Base-by-base conservation (phyloP, 2,888 invertebrate species). In the Ectobius pallidus region DNA sequence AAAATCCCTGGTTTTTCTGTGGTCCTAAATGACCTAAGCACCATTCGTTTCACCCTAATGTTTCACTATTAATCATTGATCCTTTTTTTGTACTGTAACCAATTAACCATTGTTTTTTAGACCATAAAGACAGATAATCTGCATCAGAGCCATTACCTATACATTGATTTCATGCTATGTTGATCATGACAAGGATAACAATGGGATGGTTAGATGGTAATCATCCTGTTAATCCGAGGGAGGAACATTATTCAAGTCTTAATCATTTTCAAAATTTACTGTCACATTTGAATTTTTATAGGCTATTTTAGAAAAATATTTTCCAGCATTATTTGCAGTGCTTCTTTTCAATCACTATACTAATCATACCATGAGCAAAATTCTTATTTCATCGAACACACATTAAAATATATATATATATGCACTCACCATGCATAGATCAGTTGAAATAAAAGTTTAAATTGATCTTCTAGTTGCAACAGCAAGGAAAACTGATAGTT, bases 341-440 rank as follows among this genome's bases (percentile, higher is more conserved):
- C 49, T 49, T 49, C 49, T 49, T 49, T 49, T 49, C 14, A 49
- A n/a, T n/a, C n/a, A n/a, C n/a, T n/a, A n/a, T n/a, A n/a, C n/a
- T n/a, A n/a, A n/a, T n/a, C n/a, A n/a, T n/a, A n/a, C n/a, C n/a
- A n/a, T n/a, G n/a, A n/a, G n/a, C n/a, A n/a, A n/a, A n/a, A n/a
- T n/a, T n/a, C n/a, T n/a, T n/a, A n/a, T n/a, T n/a, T n/a, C n/a
- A n/a, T n/a, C n/a, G n/a, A n/a, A n/a, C n/a, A n/a, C n/a, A n/a
- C n/a, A n/a, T n/a, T n/a, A n/a, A n/a, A n/a, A n/a, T n/a, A n/a
- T n/a, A n/a, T n/a, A n/a, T n/a, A n/a, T n/a, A n/a, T n/a, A n/a
- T n/a, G n/a, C n/a, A n/a, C n/a, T n/a, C n/a, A n/a, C n/a, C n/a
- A n/a, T n/a, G n/a, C n/a, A n/a, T n/a, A n/a, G n/a, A n/a, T n/a